Base-by-base conservation (phyloP, 2,113 vertebrate genomes). In the Gymnobelideus leadbeateri region DNA sequence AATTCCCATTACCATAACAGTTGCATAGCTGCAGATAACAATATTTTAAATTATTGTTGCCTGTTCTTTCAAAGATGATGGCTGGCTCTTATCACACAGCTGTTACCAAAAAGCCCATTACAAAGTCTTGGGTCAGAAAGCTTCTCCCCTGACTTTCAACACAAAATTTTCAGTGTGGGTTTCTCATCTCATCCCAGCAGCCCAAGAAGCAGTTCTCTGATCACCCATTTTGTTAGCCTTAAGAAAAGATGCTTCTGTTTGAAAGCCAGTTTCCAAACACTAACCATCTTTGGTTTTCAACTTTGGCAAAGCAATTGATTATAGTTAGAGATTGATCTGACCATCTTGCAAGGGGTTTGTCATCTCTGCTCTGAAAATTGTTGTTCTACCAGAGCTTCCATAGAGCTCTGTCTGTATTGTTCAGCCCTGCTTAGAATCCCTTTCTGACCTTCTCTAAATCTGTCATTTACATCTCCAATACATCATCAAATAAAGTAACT, bases 291-390 rank as follows among this genome's bases (percentile, higher is more conserved):
- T 98, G 98, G 98, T 98, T 98, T 97, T 98, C 94, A 97, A 95
- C 2, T 21, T 97, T 99, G 98, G 98, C 98, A 99, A 98, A 98
- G 98, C 98, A 98, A 98, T 98, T 97, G 98, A 98, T 98, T 98
- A 97, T 97, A 98, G 97, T 98, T 98, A 98, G 98, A 98, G 98
- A 98, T 97, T 98, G 99, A 98, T 98, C 94, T 96, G 84, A 96
- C 98, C 98, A 98, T 97, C 7, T 6, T 92, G 95, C 95, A 96
- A 97, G 97, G 97, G 97, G 98, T 98, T 97, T 12, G 94, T 98
- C 98, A 98, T 96, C 97, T 98, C 96, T 97, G 46, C 94, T 98
- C 98, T 97, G 97, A 98, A 97, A 97, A 95, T 61, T 52, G 92
- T 96, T 96, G 93, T 96, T 97, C 16, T 1, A 4, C 37, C 37